Conservation (phyloP, 2,888 invertebrate species). For the Notodonta dromedarius region DNA sequence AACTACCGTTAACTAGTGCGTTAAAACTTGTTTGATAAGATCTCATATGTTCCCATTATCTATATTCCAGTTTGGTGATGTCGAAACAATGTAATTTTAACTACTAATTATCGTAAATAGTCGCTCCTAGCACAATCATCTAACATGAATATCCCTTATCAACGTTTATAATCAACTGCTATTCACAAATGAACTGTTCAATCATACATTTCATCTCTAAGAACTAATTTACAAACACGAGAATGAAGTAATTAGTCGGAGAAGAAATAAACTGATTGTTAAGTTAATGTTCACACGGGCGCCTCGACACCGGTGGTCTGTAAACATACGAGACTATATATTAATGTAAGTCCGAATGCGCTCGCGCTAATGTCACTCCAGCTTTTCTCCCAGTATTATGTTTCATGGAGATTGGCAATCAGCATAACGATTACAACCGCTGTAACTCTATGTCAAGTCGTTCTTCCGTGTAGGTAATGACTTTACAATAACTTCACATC, state of each 20-base stretch:
- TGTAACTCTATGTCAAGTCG: conserved; percentile 48
- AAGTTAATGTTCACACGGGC: conserved; percentile 43
- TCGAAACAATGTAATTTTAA: conserved; percentile 45
- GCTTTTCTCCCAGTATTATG: conserved; percentile 47
- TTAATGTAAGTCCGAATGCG: conserved; percentile 45
- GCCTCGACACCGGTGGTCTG: conserved; percentile 43
- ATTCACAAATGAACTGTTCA: background rate
- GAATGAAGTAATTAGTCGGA: conserved; percentile 7
- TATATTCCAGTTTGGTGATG: conserved; percentile 40
- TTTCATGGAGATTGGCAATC: conserved; percentile 55
- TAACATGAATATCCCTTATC: background rate
- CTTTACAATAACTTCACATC: conserved; percentile 49
- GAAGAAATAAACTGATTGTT: conserved; percentile 44
- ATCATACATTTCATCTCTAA: conserved; percentile 2
- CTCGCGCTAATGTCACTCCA: conserved; percentile 55
- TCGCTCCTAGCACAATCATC: background rate
- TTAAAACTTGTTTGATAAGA: conserved; percentile 53
- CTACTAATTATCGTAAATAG: conserved; percentile 15
- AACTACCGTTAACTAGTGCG: conserved; percentile 56
- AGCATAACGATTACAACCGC: conserved; percentile 45
- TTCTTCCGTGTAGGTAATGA: conserved; percentile 45
- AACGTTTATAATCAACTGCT: background rate
- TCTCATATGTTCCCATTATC: conserved; percentile 39
- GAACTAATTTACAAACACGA: conserved; percentile 2
- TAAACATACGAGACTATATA: conserved; percentile 26